Base-by-base conservation (phyloP, 2,888 invertebrate genomes). In the Synanthedon vespiformis region DNA sequence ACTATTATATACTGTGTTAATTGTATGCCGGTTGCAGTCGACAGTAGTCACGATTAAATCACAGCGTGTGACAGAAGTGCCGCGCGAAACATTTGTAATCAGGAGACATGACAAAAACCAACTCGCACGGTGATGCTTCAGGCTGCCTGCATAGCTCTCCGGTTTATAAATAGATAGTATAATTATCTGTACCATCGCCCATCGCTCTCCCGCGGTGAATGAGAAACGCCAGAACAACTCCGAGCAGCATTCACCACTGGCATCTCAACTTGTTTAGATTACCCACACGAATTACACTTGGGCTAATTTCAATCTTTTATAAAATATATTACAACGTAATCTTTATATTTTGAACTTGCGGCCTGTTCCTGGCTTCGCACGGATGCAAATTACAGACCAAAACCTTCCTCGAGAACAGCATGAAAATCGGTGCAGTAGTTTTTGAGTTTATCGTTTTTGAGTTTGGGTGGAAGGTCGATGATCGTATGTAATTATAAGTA, bases 31-130 rank as follows among this genome's bases (percentile, higher is more conserved):
- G 14, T n/a, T 44, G 44, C 44, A 44, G n/a, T 44, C 6, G 11
- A 14, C 13, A 14, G 44, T 13, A 14, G n/a, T 6, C 13, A 44
- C 44, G 44, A 44, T 44, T 44, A 13, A 44, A 44, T 44, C 44
- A 44, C 44, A 13, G 44, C 14, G 6, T 13, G 12, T 44, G 12
- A 44, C 44, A 44, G 13, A 44, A 44, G 12, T 44, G 44, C 44
- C 44, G 44, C n/a, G n/a, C 44, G n/a, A 64, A 70, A 69, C 69
- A 70, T 75, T 70, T 71, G 74, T 74, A 77, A 75, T 74, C 65
- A 72, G 75, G 70, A 70, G 68, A 67, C 67, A 70, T 64, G 70
- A 74, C 72, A 73, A 76, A 72, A 40, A 68, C 67, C 58, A 68
- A 67, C 70, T 67, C 69, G 63, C 63, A 61, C 64, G 55, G 64